These are phyloP conservation scores for Pristionchus arcanus DNA, from an alignment of 2,888 invertebrate genomes.

Conservation along the genomic window DNA sequence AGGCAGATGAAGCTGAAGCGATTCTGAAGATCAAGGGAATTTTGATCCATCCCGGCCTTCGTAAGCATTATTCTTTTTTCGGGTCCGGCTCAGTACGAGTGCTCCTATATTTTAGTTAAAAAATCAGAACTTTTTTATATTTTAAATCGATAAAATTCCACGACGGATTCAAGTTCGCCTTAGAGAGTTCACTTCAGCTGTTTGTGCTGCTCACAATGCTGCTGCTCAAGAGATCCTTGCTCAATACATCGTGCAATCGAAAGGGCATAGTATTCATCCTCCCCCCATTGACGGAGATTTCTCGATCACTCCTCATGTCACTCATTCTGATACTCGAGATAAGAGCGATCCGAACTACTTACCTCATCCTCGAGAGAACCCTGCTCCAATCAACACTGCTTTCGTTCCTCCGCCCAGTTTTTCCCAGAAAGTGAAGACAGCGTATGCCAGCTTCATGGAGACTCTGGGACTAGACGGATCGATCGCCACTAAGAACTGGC, in stretches of 20 bases:
- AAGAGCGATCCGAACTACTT: neutral
- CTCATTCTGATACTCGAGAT: neutral
- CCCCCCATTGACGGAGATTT: neutral
- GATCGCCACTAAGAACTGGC: neutral
- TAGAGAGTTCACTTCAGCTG: neutral
- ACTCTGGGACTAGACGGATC: neutral
- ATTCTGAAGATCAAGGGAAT: too few relatives aligned
- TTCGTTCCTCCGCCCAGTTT: neutral
- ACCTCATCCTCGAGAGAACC: neutral
- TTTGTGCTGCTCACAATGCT: neutral
- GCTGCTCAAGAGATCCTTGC: neutral
- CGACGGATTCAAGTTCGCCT: too few relatives aligned
- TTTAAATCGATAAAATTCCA: too few relatives aligned
- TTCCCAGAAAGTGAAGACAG: neutral
- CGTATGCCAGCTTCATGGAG: neutral
- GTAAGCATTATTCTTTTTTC: too few relatives aligned
- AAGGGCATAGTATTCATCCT: conserved; percentile 12
- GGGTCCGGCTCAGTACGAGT: too few relatives aligned
- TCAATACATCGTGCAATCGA: neutral
- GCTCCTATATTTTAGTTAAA: too few relatives aligned
- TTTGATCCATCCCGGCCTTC: too few relatives aligned
- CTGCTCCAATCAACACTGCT: neutral
- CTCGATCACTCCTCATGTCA: neutral
- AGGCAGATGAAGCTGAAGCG: too few relatives aligned
- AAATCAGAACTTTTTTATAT: too few relatives aligned